phyloP scores from a whole-genome alignment of 1,140 invertebrate species.

The Copidosoma floridanum region DNA sequence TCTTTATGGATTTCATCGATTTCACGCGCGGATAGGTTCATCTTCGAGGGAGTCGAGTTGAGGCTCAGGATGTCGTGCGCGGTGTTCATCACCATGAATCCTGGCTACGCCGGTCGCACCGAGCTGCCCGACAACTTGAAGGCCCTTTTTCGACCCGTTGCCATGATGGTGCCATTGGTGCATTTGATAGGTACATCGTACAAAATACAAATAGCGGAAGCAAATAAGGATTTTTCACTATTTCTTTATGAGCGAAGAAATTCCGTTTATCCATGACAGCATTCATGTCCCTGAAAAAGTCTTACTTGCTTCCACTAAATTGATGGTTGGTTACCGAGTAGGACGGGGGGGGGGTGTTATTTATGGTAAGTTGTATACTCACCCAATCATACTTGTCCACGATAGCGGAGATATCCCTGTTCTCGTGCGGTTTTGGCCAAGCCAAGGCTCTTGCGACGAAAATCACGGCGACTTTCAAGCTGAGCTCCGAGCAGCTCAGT shows the following conservation, averaged over 20 bases:
- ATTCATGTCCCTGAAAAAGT: too few species aligned
- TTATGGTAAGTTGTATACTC: too few species aligned
- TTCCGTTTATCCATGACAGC: too few species aligned
- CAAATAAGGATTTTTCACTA: too few species aligned
- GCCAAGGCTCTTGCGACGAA: slow-evolving; percentile 67
- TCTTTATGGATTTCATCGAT: too few species aligned
- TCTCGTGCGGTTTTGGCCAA: slow-evolving; percentile 69
- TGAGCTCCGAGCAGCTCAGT: slow-evolving; percentile 72
- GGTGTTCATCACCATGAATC: slow-evolving; percentile 77
- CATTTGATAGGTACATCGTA: too few species aligned
- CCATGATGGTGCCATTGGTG: slow-evolving; percentile 82
- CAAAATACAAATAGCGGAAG: too few species aligned
- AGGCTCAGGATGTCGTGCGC: slow-evolving; percentile 65
- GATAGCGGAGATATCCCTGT: slow-evolving; percentile 72
- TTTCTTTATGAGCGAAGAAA: too few species aligned
- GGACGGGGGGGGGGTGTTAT: too few species aligned
- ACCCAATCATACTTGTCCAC: slow-evolving; percentile 71
- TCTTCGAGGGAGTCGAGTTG: slow-evolving; percentile 68
- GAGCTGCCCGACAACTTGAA: slow-evolving; percentile 75
- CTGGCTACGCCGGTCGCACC: slow-evolving; percentile 70
- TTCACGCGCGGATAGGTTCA: too few species aligned
- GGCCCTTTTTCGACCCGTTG: slow-evolving; percentile 70
- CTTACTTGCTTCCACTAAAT: too few species aligned
- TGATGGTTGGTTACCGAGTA: too few species aligned
- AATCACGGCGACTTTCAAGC: slow-evolving; percentile 70